These are phyloP conservation scores for Diadumene lineata DNA, from an alignment of 92 coral and sea anemone species.

Conservation along the genomic window DNA sequence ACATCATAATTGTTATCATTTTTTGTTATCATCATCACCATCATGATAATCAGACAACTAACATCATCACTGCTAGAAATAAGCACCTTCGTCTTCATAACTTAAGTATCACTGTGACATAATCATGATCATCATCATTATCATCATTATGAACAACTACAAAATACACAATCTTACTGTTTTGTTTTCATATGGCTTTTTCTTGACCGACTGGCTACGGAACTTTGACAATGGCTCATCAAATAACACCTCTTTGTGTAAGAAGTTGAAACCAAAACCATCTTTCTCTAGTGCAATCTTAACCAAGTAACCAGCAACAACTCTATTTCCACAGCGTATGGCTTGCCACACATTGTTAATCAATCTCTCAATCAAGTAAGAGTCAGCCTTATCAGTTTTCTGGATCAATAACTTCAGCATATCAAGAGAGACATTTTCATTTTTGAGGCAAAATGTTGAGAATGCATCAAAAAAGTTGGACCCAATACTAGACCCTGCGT, in stretches of 20 bases:
- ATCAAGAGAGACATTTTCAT: constrained; percentile 56
- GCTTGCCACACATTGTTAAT: constrained; percentile 60
- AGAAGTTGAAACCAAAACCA: constrained; percentile 83
- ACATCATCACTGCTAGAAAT: too few species aligned
- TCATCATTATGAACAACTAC: too few species aligned
- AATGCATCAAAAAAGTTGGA: not conserved
- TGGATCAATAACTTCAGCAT: constrained; percentile 47
- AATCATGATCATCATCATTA: too few species aligned
- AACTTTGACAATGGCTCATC: constrained; percentile 73
- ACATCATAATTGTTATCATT: too few species aligned
- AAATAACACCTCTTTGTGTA: constrained; percentile 83
- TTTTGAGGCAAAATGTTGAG: constrained; percentile 55
- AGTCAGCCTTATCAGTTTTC: too few species aligned
- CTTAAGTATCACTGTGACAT: too few species aligned
- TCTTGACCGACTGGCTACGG: constrained; percentile 78
- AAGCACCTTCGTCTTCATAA: too few species aligned
- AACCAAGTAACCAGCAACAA: constrained; percentile 78
- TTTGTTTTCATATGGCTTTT: constrained; percentile 67
- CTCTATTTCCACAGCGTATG: constrained; percentile 71
- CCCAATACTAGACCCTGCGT: not conserved
- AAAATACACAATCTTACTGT: too few species aligned
- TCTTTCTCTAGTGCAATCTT: constrained; percentile 65
- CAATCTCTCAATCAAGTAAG: constrained; percentile 46
- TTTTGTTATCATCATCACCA: too few species aligned
- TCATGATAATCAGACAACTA: too few species aligned